phyloP scores from a whole-genome alignment of 2,113 vertebrate species.

The Ciconia maguari region DNA sequence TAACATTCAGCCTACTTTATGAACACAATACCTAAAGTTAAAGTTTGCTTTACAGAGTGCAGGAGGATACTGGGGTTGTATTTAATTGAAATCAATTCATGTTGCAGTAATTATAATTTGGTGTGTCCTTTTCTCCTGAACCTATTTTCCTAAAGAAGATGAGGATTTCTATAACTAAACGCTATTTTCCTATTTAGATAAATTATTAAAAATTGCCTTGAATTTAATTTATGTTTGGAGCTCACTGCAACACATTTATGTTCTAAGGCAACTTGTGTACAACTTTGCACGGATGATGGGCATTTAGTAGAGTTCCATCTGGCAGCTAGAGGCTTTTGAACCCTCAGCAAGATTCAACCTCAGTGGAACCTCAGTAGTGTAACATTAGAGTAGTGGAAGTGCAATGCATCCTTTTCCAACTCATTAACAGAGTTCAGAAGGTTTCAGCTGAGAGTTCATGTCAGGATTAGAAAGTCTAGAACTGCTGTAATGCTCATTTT shows the following conservation, averaged over 20 bases:
- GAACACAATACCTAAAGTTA: background rate
- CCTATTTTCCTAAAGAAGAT: background rate
- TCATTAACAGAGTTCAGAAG: conserved; percentile 22
- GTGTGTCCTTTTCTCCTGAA: background rate
- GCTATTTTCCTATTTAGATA: background rate
- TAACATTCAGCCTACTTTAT: background rate
- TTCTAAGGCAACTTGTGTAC: background rate
- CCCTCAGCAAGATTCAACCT: background rate
- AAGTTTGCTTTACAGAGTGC: background rate
- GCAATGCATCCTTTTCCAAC: background rate
- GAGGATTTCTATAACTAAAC: background rate
- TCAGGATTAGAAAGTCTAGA: background rate
- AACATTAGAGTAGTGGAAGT: background rate
- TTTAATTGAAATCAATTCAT: background rate
- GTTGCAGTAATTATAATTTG: background rate
- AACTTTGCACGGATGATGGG: background rate
- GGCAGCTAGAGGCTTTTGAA: background rate
- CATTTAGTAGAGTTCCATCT: background rate
- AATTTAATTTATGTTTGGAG: background rate
- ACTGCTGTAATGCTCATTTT: background rate
- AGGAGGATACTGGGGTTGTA: background rate
- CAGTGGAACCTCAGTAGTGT: background rate
- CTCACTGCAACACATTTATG: background rate
- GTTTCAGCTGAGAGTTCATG: background rate
- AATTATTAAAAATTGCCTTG: conserved; percentile 4